Conservation (phyloP, 2,113 vertebrate species). For the Puntigrus tetrazona region DNA sequence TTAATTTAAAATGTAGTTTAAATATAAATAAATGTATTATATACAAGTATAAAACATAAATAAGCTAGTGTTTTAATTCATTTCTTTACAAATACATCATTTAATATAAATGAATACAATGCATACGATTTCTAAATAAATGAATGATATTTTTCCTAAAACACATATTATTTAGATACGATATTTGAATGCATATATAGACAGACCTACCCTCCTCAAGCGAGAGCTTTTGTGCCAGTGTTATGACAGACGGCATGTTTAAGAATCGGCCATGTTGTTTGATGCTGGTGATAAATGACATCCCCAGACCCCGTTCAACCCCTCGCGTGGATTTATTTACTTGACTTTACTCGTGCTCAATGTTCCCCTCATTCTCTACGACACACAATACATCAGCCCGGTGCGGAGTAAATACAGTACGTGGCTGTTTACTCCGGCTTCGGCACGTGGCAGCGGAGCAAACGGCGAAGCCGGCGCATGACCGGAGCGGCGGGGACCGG, state of each 20-base stretch:
- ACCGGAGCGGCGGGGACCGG: slow-evolving; percentile 2
- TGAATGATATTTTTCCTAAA: too few relatives aligned
- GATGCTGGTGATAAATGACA: slow-evolving; percentile 11
- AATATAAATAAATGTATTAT: too few relatives aligned
- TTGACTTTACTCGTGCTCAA: slow-evolving; percentile 13
- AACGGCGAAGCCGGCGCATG: neutral
- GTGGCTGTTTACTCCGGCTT: neutral
- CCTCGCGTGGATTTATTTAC: slow-evolving; percentile 8
- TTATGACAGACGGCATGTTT: neutral
- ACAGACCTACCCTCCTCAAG: neutral
- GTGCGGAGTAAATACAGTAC: slow-evolving; percentile 15
- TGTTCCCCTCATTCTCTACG: neutral
- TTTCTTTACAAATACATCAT: too few relatives aligned
- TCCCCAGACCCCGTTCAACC: neutral
- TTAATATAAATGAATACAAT: too few relatives aligned
- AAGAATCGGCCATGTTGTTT: neutral
- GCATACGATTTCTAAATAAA: too few relatives aligned
- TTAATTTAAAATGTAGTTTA: too few relatives aligned
- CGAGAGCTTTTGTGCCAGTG: neutral
- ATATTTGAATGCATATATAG: too few relatives aligned
- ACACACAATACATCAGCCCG: slow-evolving; percentile 13
- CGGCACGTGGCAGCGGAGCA: neutral
- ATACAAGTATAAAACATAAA: too few relatives aligned
- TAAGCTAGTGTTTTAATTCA: too few relatives aligned
- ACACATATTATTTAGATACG: too few relatives aligned